Evolutionary conservation across 2,888 invertebrate species (phyloP), one percentile per base, ranked within the genome.

Genomic region (Bombylius major): DNA sequence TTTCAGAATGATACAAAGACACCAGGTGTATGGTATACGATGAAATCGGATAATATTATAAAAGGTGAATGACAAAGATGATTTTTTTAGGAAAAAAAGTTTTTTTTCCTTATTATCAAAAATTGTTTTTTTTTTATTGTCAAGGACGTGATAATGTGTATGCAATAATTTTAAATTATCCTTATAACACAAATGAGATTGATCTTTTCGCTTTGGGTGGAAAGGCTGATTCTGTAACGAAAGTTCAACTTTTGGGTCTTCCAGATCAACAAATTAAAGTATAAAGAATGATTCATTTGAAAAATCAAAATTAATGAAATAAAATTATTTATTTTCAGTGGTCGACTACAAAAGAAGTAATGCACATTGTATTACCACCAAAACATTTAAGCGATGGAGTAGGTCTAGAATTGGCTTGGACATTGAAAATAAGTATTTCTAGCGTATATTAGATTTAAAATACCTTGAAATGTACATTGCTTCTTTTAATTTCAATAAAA

Each of bases 1-100:
- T 75, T 78, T 57, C 94, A 94, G 73, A 93, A 92, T 66, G 94
- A 92, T 67, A 83, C 88, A 0, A 52, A 80, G n/a, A 81, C 81
- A 1, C 68, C 79, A 0, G 73, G 78, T 56, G 83, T 89, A 11
- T 93, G 93, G 93, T 92, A 85, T 66, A 84, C 85, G 0, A 64
- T 65, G n/a, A 69, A 67, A 47, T 23, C 23, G 23, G 23, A 23
- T 23, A 61, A 61, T 48, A 59, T 65, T 9, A 68, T 73, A 5
- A 58, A 33, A 8, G 60, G 46, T 67, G 73, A n/a, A 36, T 34
- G 44, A 31, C 32, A 8, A 23, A 47, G 8, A 14, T 34, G 1
- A 8, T 9, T n/a, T 36, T n/a, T 23, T 14, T 12, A 23, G 9
- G 2, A 42, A 42, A 23, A 23, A 23, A 23, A 23, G 23, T 2